These are phyloP conservation scores for Microcebus ravelobensis DNA, from an alignment of 2,113 vertebrate species.

Conservation along the genomic window DNA sequence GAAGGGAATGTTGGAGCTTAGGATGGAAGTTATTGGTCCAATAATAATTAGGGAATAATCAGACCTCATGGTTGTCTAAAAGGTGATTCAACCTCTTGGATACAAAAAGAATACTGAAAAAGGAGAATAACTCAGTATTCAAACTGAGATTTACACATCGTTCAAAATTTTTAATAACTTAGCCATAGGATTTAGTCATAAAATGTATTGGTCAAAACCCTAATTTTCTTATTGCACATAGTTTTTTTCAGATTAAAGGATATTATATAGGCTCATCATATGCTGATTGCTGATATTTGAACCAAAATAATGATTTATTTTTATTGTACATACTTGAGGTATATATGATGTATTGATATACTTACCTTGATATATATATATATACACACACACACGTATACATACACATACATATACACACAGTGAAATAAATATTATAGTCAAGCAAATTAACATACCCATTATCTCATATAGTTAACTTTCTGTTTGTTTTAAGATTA, in stretches of 20 bases:
- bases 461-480: neutral
- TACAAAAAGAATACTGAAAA: neutral
- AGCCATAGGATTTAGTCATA: neutral
- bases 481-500: neutral
- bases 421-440: neutral
- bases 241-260: neutral
- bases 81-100: neutral
- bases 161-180: neutral
- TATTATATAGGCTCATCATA: neutral
- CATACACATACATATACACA: neutral
- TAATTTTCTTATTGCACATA: neutral
- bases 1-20: neutral
- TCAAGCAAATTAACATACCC: neutral
- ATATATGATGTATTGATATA: neutral
- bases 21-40: neutral
- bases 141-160: neutral
- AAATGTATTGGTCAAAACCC: neutral
- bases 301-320: neutral
- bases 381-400: neutral
- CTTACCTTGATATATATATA: neutral
- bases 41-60: neutral
- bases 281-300: neutral
- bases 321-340: neutral
- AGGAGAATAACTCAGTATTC: neutral
- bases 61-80: neutral